Percentiles rank a stretch among this genome's conserved stretches.
phyloP scores from a whole-genome alignment of 1,140 invertebrate genomes.

The Agrilus planipennis region DNA sequence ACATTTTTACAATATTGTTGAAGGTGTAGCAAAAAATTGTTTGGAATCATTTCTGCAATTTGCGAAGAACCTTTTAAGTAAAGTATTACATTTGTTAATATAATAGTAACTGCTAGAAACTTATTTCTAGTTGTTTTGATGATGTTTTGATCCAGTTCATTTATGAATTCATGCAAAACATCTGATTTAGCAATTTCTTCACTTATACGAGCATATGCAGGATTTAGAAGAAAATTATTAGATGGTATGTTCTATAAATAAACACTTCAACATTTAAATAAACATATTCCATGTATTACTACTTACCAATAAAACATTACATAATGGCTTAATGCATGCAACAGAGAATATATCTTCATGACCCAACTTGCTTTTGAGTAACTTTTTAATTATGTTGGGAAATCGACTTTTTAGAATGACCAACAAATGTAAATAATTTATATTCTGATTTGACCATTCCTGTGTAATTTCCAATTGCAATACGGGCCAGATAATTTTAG shows the following conservation, averaged over 20 bases:
- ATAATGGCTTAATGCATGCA: constrained; percentile 40
- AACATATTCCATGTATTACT: too few species aligned
- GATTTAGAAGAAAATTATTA: constrained; percentile 43
- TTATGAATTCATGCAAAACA: constrained; percentile 41
- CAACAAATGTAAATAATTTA: constrained; percentile 42
- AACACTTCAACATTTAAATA: constrained; percentile 12
- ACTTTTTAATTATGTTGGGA: constrained; percentile 37
- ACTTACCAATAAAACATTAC: constrained; percentile 48
- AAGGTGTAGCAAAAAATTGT: constrained; percentile 30
- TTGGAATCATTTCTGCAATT: constrained; percentile 23
- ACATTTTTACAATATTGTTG: constrained; percentile 41
- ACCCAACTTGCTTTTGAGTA: constrained; percentile 43
- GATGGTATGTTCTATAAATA: constrained; percentile 44
- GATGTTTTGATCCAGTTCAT: constrained; percentile 42
- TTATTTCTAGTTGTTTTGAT: constrained; percentile 46
- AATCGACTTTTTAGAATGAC: constrained; percentile 35
- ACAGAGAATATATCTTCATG: constrained; percentile 40
- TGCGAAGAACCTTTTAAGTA: constrained; percentile 14
- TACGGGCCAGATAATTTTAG: constrained; percentile 41
- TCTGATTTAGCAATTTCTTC: constrained; percentile 37
- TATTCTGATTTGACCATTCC: constrained; percentile 37
- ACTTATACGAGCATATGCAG: constrained; percentile 45
- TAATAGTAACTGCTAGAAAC: constrained; percentile 37
- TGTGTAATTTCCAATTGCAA: constrained; percentile 47
- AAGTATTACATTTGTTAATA: constrained; percentile 19